Evolutionary conservation across 2,888 invertebrate species (phyloP), one percentile per base, ranked within the genome.

Genomic region (Fragum whitleyi): DNA sequence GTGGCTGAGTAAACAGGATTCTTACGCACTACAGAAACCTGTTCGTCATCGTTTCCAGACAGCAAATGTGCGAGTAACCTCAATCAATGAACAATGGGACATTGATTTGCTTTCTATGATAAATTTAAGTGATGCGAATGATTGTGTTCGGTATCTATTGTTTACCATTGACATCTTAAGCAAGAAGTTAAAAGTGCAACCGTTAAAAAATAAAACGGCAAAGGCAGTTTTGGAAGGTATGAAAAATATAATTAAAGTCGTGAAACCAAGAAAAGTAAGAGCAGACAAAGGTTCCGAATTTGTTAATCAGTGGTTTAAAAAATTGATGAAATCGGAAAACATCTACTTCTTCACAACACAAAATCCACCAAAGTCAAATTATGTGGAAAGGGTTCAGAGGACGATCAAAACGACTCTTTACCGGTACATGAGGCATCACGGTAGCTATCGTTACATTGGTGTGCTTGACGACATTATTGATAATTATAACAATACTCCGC

Each of bases 1-100:
- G n/a, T 80, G 83, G 80, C 47, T 81, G 39, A 77, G 65, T 23
- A 57, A 76, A 65, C 70, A 81, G 59, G 81, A 81, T 61, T 69
- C 75, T 1, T 81, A 81, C 36, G 71, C 78, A 16, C 32, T 84
- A 11, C 81, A 81, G 36, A 84, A 80, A 51, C 47, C 75, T 7
- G 51, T 61, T 53, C 73, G 74, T 23, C 74, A 74, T 36, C 59
- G 42, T 5, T 82, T 78, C 26, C 78, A 78, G 32, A 75, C 75
- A n/a, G 74, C 81, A n/a, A 75, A 75, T 61, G 78, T 82, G 39
- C 53, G 78, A 19, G 77, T 82, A 16, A 75, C 81, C 2, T 19
- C 29, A 19, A 76, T 81, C 23, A 73, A 69, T 16, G 78, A 78
- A 32, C 78, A 76, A 67, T 73, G 79, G 70, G 83, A 79, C 28